These are phyloP conservation scores for Echinometra lucunter DNA, from an alignment of 53 echinoderm and acorn worm species.

Conservation along the genomic window DNA sequence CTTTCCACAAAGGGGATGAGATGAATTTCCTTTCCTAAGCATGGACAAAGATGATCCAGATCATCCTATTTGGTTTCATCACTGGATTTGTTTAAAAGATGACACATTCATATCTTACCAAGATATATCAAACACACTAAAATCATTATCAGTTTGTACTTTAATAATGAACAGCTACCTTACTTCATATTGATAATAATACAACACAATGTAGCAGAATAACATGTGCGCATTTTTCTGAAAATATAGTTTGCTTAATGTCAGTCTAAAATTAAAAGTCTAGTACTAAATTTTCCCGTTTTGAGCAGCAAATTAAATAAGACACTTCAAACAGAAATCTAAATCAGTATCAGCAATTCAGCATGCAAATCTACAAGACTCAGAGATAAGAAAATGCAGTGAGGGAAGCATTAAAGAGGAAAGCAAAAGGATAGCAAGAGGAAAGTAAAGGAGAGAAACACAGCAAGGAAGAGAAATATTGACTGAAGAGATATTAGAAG, in stretches of 20 bases:
- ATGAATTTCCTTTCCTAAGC: background rate
- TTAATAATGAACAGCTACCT: background rate
- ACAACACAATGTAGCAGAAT: background rate
- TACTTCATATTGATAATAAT: background rate
- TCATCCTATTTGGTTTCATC: background rate
- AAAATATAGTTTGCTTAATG: background rate
- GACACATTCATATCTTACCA: conserved; percentile 12
- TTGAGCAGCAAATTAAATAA: no score
- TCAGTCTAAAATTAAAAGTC: no score
- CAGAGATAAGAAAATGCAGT: background rate
- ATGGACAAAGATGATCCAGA: background rate
- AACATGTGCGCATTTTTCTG: background rate
- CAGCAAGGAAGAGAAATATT: no score
- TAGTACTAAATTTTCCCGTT: no score
- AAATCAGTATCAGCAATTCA: background rate
- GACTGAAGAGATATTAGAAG: no score
- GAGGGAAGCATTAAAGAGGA: background rate
- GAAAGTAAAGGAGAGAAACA: no score
- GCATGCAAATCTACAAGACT: background rate
- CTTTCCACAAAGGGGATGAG: background rate
- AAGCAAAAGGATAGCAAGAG: no score
- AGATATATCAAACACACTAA: background rate
- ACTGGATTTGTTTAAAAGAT: background rate
- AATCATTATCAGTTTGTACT: background rate
- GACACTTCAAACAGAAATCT: background rate